phyloP scores from a whole-genome alignment of 2,888 invertebrate species.

The Cheilosia variabilis region DNA sequence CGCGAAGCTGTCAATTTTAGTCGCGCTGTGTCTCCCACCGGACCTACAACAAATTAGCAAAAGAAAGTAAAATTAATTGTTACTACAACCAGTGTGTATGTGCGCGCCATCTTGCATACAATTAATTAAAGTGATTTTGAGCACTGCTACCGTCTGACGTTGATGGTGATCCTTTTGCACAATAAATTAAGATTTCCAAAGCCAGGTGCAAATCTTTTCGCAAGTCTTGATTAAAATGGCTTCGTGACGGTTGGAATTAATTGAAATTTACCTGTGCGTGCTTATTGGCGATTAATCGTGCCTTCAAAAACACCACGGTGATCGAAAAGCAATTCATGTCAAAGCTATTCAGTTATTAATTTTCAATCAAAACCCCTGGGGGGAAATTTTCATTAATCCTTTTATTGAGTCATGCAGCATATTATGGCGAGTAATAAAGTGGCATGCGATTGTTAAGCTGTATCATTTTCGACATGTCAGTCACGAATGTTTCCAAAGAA shows the following conservation, averaged over 20 bases:
- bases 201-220: neutral
- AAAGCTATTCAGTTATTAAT: slow-evolving; percentile 55
- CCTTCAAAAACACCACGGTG: neutral
- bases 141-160: slow-evolving; percentile 1
- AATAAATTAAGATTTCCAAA: slow-evolving; percentile 27
- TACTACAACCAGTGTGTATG: slow-evolving; percentile 16
- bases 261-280: slow-evolving; percentile 22
- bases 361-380: slow-evolving; percentile 53
- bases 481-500: slow-evolving; percentile 40
- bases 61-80: slow-evolving; percentile 54
- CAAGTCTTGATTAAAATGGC: slow-evolving; percentile 24
- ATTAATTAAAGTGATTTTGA: slow-evolving; percentile 37
- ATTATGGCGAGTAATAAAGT: neutral
- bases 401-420: slow-evolving; percentile 10
- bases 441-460: neutral
- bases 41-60: slow-evolving; percentile 45
- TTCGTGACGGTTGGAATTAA: slow-evolving; percentile 20
- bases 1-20: slow-evolving; percentile 7
- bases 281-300: slow-evolving; percentile 23
- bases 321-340: slow-evolving; percentile 45
- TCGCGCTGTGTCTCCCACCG: neutral
- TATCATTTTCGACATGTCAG: slow-evolving; percentile 35
- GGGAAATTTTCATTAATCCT: slow-evolving; percentile 49
- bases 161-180: slow-evolving; percentile 12
- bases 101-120: slow-evolving; percentile 40